Base-by-base conservation (phyloP, 2,113 vertebrate genomes). In the Colaptes auratus region DNA sequence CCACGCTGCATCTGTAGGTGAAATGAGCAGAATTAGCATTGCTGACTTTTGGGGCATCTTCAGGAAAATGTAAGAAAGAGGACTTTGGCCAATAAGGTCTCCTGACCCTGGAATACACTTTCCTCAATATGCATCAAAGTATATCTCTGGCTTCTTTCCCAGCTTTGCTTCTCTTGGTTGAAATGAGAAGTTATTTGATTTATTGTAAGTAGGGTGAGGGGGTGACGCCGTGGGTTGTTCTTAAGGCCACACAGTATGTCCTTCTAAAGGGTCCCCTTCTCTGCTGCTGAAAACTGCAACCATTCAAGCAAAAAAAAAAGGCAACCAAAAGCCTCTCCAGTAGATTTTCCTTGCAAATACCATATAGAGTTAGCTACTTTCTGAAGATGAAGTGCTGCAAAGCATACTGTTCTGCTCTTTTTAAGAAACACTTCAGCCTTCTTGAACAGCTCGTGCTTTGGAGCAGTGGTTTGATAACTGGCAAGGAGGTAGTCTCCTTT, bases 101-200 rank as follows among this genome's bases (percentile, higher is more conserved):
- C n/a, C 31, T 92, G 67, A 89, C 81, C 89, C 75, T 74, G 9
- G 60, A 85, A 70, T 77, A 25, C 50, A 56, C 82, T 82, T 88
- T 88, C 30, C 46, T 30, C 56, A 65, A 1, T 89, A n/a, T 85
- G 31, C 75, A 82, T 92, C 64, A 30, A 30, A 93, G 78, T 91
- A 15, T 77, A 44, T 53, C 33, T 86, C 85, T 95, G 95, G 87
- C 91, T 91, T 77, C 65, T 74, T 95, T 92, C 75, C 76, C 8
- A 0, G 60, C 16, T 90, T 84, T 93, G 35, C 61, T 90, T 90
- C 77, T 92, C 80, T 76, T 94, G 42, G 67, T 81, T 93, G 82
- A 92, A 95, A 93, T 89, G 78, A 80, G 50, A 89, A 93, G 60
- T 93, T 92, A 91, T 2, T 91, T 33, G 75, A 89, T 96, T 93